phyloP scores from a whole-genome alignment of 2,797 vertebrate species.

The Parambassis ranga region DNA sequence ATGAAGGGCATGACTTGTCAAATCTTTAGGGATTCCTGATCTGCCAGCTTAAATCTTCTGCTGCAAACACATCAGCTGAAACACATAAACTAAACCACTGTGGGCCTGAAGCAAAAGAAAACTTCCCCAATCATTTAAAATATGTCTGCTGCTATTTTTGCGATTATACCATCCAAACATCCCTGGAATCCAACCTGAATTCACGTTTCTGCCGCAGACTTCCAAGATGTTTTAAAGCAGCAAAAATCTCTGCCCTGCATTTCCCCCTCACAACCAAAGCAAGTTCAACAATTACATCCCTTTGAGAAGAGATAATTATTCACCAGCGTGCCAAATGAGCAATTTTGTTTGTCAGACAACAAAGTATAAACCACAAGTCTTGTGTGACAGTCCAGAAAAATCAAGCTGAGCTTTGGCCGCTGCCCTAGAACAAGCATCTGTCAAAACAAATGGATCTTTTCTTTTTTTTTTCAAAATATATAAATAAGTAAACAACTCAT shows the following conservation, averaged over 20 bases:
- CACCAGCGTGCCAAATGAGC: constrained; percentile 75
- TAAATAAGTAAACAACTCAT: constrained; percentile 71
- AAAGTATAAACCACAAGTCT: constrained; percentile 79
- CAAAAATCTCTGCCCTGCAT: constrained; percentile 32
- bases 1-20: constrained; percentile 69
- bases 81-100: constrained; percentile 12
- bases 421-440: constrained; percentile 84
- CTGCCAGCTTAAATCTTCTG: constrained; percentile 33
- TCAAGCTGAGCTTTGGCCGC: constrained; percentile 80
- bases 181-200: constrained; percentile 14
- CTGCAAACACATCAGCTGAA: constrained; percentile 43
- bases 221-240: constrained; percentile 27
- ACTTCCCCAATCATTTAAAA: constrained; percentile 20
- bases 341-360: constrained; percentile 81
- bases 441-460: constrained; percentile 80
- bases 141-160: constrained; percentile 18
- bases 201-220: constrained; percentile 6
- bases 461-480: constrained; percentile 65
- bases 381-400: constrained; percentile 78
- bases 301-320: constrained; percentile 74
- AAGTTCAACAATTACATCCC: constrained; percentile 66
- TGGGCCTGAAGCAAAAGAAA: constrained; percentile 11
- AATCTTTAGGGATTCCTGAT: constrained; percentile 59
- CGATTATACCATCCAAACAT: constrained; percentile 20
- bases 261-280: constrained; percentile 29